phyloP scores from a whole-genome alignment of 64 coral and sea anemone species.

The Orbicella faveolata region DNA sequence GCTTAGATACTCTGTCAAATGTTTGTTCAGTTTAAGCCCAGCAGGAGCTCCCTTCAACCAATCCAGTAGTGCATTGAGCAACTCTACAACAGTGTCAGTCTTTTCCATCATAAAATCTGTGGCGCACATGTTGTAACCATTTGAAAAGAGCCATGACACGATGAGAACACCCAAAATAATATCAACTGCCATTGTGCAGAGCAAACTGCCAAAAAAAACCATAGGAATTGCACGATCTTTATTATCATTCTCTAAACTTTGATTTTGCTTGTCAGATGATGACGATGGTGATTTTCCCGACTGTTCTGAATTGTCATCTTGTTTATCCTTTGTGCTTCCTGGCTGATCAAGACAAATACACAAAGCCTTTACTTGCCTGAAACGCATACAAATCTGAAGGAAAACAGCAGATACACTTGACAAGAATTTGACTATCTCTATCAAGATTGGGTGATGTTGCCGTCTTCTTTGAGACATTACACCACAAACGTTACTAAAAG shows the following conservation, averaged over 20 bases:
- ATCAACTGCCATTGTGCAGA: constrained; percentile 47
- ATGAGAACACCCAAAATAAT: constrained; percentile 70
- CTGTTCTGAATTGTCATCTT: neutral
- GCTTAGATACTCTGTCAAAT: constrained; percentile 74
- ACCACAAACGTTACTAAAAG: neutral
- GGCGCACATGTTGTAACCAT: constrained; percentile 7
- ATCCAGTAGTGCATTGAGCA: constrained; percentile 58
- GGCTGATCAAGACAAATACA: neutral
- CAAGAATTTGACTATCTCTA: neutral
- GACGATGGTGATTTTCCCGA: neutral
- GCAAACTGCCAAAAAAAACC: constrained; percentile 45
- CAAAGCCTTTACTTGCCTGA: constrained; percentile 22
- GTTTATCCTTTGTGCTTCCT: neutral
- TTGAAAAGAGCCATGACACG: constrained; percentile 55
- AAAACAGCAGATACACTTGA: constrained; percentile 2
- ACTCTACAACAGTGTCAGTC: constrained; percentile 71
- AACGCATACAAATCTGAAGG: neutral
- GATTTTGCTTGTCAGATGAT: neutral
- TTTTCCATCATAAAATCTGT: constrained; percentile 58
- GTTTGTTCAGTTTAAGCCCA: constrained; percentile 89
- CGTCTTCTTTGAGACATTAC: neutral
- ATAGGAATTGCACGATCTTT: neutral
- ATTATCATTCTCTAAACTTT: neutral
- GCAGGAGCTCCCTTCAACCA: constrained; percentile 90
- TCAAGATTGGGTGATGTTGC: neutral